Percentiles rank a stretch among this genome's conserved stretches.
These are phyloP conservation scores for Stomorhina lunata DNA, from an alignment of 2,888 invertebrate species.

Conservation along the genomic window DNA sequence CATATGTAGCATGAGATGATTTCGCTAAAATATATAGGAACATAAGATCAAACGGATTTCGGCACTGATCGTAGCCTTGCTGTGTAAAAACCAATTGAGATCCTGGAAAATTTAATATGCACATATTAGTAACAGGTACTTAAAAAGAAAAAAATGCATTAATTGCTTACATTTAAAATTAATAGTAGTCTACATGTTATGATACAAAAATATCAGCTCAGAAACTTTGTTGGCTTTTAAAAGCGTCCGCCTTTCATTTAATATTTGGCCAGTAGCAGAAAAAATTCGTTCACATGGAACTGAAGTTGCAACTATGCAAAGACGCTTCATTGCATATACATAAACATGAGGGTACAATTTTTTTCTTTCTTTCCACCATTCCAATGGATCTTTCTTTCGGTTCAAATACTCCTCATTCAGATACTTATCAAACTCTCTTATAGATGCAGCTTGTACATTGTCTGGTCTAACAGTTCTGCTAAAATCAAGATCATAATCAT, in stretches of 20 bases:
- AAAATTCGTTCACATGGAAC: conserved; percentile 38
- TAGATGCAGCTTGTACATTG: background rate
- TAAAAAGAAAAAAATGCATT: too few species aligned
- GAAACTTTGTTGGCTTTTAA: background rate
- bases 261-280: background rate
- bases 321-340: background rate
- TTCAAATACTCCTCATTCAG: conserved; percentile 10
- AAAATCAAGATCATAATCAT: background rate
- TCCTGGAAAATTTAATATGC: too few species aligned
- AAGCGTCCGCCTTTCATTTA: background rate
- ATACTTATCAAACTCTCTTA: conserved; percentile 29
- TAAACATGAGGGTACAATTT: conserved; percentile 15
- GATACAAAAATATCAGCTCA: background rate
- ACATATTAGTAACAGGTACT: too few species aligned
- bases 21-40: too few species aligned
- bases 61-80: too few species aligned
- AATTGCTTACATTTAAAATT: too few species aligned
- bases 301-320: conserved; percentile 25
- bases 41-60: too few species aligned
- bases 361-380: conserved; percentile 34
- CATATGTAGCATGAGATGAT: too few species aligned
- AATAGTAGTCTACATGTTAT: background rate
- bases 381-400: conserved; percentile 12
- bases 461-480: background rate
- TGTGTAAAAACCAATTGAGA: too few species aligned